Evolutionary conservation across 2,888 invertebrate genomes (phyloP).

Genomic region (Caenorhabditis parvicauda): DNA sequence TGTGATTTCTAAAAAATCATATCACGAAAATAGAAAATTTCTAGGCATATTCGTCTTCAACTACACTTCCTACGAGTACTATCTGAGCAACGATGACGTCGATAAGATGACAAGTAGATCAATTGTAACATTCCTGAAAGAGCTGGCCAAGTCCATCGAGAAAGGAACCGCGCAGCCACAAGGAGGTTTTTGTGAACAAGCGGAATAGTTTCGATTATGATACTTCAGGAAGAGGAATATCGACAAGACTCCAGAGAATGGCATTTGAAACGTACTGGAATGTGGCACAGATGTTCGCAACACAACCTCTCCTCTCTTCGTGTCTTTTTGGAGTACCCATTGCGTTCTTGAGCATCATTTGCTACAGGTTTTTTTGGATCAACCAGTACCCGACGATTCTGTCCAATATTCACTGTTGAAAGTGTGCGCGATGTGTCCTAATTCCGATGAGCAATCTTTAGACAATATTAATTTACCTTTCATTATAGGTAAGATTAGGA

Average conservation of each 20-base stretch:
- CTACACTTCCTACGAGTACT: slow-evolving; percentile 86
- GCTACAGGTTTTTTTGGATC: slow-evolving; percentile 71
- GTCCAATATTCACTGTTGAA: too few species aligned
- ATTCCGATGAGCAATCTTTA: too few species aligned
- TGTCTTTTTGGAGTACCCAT: slow-evolving; percentile 90
- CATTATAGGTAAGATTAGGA: too few species aligned
- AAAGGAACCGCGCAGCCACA: slow-evolving; percentile 19
- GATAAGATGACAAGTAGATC: slow-evolving; percentile 73
- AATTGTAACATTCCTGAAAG: slow-evolving; percentile 43
- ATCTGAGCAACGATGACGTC: slow-evolving; percentile 79
- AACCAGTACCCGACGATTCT: not conserved
- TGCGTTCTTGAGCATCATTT: slow-evolving; percentile 86
- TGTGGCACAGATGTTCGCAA: slow-evolving; percentile 58
- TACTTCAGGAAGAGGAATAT: slow-evolving; percentile 17
- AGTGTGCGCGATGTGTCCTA: too few species aligned
- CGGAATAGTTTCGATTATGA: not conserved
- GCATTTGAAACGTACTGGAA: slow-evolving; percentile 38
- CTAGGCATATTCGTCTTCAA: slow-evolving; percentile 87
- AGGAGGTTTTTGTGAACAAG: slow-evolving; percentile 18
- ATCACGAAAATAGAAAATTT: too few species aligned
- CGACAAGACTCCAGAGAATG: slow-evolving; percentile 26
- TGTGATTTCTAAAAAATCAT: too few species aligned
- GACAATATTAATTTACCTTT: not conserved
- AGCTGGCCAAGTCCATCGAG: slow-evolving; percentile 70
- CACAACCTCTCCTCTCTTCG: slow-evolving; percentile 79